Base-by-base conservation (phyloP, 1,140 invertebrate species). In the Diorhabda sublineata region DNA sequence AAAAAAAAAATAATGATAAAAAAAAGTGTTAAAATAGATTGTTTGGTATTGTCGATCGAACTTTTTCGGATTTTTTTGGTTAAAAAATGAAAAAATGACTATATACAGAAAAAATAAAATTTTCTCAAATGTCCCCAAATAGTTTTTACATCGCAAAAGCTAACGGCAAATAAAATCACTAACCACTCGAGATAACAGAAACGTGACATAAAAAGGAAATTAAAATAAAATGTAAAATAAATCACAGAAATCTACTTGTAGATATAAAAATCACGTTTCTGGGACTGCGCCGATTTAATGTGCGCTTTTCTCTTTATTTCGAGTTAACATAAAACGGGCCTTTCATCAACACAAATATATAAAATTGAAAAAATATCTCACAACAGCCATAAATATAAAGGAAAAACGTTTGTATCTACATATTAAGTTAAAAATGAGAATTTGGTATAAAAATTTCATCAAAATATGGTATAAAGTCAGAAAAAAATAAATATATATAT, bases 221-320 rank as follows among this genome's bases (percentile, higher is more conserved):
- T 52, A 52, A 59, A 66, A 52, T 63, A 65, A 11, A 11, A 66
- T 65, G 67, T 62, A 70, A 71, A 72, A 26, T 26, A 26, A 72
- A 74, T 74, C 73, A 74, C 73, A 74, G 73, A 58, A 72, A 74
- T 61, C 68, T 73, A 69, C 69, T 67, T 65, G 59, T 61, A 68
- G 64, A 67, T 26, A 60, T 59, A 69, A 68, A 65, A 58, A 68
- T 62, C 41, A 64, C 60, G 61, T n/a, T 57, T 66, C 8, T 70
- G 67, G 60, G 63, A 63, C 47, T 61, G 58, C 64, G 70, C 64
- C 44, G 47, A 44, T 42, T n/a, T 7, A 11, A 42, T 61, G 59
- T 61, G 59, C 59, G 59, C 59, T 7, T 61, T 42, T 7, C 9
- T 58, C 26, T 26, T n/a, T 8, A 52, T 52, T 52, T 52, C 47